Base-by-base conservation (phyloP, 2,888 invertebrate species). In the Sthenelais limicola region DNA sequence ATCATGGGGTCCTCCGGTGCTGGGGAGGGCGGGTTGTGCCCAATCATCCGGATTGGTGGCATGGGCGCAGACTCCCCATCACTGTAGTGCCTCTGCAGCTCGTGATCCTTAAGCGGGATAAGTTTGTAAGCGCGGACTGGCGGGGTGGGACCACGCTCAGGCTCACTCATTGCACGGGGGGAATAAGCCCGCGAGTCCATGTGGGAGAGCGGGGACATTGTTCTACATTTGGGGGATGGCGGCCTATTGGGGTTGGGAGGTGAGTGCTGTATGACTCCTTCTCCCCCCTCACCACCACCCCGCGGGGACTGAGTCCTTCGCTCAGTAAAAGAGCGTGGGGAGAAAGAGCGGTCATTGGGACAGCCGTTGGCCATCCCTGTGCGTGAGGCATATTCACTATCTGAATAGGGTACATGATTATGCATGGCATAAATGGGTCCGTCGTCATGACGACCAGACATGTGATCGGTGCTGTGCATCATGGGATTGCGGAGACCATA, bases 1-100 rank as follows among this genome's bases (percentile, higher is more conserved):
- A 89, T 88, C 73, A 80, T 78, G 9, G 78, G 78, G 30, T 82
- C 82, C 43, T 81, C 81, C 12, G 62, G 69, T 81, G 49, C 80
- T 80, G n/a, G 67, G 0, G 77, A 76, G 3, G 77, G 78, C n/a
- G 78, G 78, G 26, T 75, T 67, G 68, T 76, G 75, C 1, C 47
- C 33, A 38, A 74, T 56, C 76, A 77, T 78, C 68, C 78, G 66
- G 43, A 78, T 28, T 1, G 76, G 77, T 21, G 78, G 79, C 12
- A 75, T 72, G 9, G 79, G 81, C 49, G 76, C 79, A 28, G 79
- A 78, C 76, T 80, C 80, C 9, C 74, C 75, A 71, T 79, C 79
- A 32, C 78, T 78, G 68, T 73, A 78, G 48, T 78, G 77, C 49
- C 75, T 70, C 32, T 54, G 56, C 47, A 70, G 51, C 24, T 70